A percentile compares a stretch with the other conserved stretches of the same genome.
These are phyloP conservation scores for Strix aluco DNA, from an alignment of 2,113 vertebrate species.

Conservation along the genomic window DNA sequence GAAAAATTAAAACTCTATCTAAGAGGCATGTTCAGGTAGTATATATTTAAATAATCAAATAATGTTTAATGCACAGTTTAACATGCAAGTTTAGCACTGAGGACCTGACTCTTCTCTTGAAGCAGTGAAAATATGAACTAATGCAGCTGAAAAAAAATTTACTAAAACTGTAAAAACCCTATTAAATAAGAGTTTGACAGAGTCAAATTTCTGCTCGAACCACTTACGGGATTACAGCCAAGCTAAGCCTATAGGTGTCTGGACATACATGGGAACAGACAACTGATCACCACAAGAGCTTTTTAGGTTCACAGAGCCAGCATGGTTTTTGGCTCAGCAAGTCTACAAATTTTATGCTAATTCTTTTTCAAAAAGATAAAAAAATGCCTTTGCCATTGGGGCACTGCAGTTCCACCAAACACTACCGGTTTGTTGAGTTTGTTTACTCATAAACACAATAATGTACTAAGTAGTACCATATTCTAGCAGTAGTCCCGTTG, in stretches of 20 bases:
- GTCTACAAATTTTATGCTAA: neutral
- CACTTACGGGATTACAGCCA: neutral
- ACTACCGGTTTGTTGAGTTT: neutral
- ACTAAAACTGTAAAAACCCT: neutral
- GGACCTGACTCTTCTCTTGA: neutral
- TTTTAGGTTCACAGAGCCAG: neutral
- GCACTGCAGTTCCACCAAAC: neutral
- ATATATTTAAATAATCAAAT: neutral
- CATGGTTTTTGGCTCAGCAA: neutral
- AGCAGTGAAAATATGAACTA: neutral
- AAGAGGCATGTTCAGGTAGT: neutral
- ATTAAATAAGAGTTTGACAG: neutral
- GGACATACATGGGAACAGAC: neutral
- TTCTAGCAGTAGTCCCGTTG: neutral
- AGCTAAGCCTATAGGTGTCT: neutral
- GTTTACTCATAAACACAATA: neutral
- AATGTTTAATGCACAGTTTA: neutral
- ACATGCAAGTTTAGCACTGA: neutral
- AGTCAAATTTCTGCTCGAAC: neutral
- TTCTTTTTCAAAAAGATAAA: neutral
- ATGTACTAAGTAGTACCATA: fast-evolving
- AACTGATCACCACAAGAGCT: conserved; percentile 1
- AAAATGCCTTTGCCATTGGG: neutral
- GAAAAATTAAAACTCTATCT: neutral
- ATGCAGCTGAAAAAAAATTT: neutral